Percentiles rank a stretch among this genome's conserved stretches.
phyloP scores from a whole-genome alignment of 2,888 invertebrate genomes.

The Tyria jacobaeae region DNA sequence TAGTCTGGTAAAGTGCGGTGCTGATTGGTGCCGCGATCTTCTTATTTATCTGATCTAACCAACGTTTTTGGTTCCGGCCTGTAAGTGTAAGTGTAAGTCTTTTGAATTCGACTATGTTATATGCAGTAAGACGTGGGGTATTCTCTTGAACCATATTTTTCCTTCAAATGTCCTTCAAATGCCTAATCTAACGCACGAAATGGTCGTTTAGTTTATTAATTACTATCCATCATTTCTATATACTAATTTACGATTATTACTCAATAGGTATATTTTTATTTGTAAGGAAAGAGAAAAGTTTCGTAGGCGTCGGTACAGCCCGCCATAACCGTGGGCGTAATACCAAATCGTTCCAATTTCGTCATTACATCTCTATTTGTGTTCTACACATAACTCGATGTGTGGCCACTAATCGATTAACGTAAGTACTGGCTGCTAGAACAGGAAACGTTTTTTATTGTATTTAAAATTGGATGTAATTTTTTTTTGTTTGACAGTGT shows the following conservation, averaged over 20 bases:
- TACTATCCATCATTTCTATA: too few species aligned
- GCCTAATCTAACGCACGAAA: not conserved
- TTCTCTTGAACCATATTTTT: not conserved
- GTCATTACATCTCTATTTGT: conserved; percentile 55
- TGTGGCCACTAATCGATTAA: conserved; percentile 56
- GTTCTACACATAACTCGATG: conserved; percentile 46
- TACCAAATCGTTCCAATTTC: conserved; percentile 47
- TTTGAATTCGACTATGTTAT: too few species aligned
- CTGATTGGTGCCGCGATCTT: too few species aligned
- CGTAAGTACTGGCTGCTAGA: conserved; percentile 46
- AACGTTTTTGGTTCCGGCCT: too few species aligned
- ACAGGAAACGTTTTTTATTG: conserved; percentile 44
- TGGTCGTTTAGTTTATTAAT: not conserved
- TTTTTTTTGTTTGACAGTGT: conserved; percentile 28
- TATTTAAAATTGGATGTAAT: conserved; percentile 37
- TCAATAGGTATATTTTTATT: too few species aligned
- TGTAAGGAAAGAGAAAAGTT: conserved; percentile 18
- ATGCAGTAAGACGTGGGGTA: not conserved
- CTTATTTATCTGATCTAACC: too few species aligned
- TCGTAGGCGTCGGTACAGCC: conserved; percentile 23
- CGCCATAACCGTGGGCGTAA: conserved; percentile 26
- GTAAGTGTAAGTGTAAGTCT: too few species aligned
- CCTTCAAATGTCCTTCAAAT: not conserved
- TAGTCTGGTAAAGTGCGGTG: too few species aligned
- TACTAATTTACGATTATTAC: too few species aligned